phyloP scores from a whole-genome alignment of 2,888 invertebrate genomes.

The Drepanosiphum platanoidis region DNA sequence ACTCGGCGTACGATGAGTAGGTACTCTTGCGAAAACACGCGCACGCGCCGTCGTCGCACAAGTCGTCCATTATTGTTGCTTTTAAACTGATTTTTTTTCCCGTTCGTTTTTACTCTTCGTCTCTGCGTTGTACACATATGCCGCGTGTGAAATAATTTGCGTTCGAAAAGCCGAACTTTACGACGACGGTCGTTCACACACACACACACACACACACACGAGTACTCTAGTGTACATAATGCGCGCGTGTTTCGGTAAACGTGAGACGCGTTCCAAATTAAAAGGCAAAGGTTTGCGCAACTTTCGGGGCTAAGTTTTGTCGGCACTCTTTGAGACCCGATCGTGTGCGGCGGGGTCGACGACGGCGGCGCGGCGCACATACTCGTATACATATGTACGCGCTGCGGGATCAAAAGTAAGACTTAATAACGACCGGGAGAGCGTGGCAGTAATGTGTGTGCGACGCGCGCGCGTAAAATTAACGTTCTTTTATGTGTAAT shows the following conservation, averaged over 20 bases:
- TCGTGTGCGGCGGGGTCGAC: neutral
- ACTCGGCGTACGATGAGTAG: neutral
- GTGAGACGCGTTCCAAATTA: slow-evolving; percentile 17
- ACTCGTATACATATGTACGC: neutral
- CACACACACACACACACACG: too few relatives aligned
- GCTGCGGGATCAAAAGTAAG: neutral
- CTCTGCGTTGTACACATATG: neutral
- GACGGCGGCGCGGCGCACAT: too few relatives aligned
- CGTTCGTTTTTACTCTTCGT: too few relatives aligned
- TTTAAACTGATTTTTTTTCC: too few relatives aligned
- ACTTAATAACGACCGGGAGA: slow-evolving; percentile 29
- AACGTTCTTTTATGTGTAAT: slow-evolving; percentile 3
- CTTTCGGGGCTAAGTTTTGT: slow-evolving; percentile 23
- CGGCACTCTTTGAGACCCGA: slow-evolving; percentile 1
- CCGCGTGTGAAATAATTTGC: neutral
- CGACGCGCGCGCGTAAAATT: neutral
- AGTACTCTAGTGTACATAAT: too few relatives aligned
- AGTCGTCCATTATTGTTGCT: too few relatives aligned
- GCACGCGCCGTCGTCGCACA: neutral
- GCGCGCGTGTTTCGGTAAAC: neutral
- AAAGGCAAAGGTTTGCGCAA: slow-evolving; percentile 21
- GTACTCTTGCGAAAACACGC: neutral
- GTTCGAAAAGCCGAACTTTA: neutral
- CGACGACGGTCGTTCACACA: neutral
- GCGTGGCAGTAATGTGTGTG: neutral